A percentile compares a stretch with the other conserved stretches of the same genome.
These are phyloP conservation scores for Apis cerana DNA, from an alignment of 1,140 invertebrate species.

Conservation along the genomic window DNA sequence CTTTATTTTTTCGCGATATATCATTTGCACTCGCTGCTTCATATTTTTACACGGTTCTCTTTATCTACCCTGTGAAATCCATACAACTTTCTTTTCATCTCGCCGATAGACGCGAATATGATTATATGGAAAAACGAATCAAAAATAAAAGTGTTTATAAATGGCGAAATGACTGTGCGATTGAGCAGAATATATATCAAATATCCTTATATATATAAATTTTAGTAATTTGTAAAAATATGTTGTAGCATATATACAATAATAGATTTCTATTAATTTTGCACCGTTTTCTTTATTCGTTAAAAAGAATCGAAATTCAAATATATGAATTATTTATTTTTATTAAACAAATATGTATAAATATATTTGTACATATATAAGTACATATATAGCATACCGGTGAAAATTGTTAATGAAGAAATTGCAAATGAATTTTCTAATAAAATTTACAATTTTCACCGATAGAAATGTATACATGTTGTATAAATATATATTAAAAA, in stretches of 20 bases:
- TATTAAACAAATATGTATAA: too few relatives aligned
- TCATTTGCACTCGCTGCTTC: conserved; percentile 49
- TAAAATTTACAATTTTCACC: background rate
- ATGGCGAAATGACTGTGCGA: background rate
- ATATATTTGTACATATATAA: too few relatives aligned
- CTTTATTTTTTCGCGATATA: conserved; percentile 26
- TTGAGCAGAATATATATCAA: background rate
- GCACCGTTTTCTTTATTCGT: background rate
- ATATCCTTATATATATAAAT: background rate
- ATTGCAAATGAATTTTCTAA: background rate
- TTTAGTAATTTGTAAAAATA: background rate
- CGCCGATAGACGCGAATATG: conserved; percentile 44
- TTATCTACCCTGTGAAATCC: conserved; percentile 36
- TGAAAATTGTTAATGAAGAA: background rate
- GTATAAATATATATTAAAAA: too few relatives aligned
- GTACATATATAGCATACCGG: background rate
- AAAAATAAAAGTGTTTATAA: conserved; percentile 35
- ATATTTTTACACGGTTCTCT: conserved; percentile 5
- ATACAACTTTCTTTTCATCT: conserved; percentile 54
- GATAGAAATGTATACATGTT: background rate
- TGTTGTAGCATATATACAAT: background rate
- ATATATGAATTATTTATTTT: background rate
- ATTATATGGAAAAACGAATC: conserved; percentile 41
- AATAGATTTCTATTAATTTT: background rate
- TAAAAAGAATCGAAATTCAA: background rate